These are phyloP conservation scores for Thaleichthys pacificus DNA, from an alignment of 2,797 vertebrate genomes.

Conservation along the genomic window DNA sequence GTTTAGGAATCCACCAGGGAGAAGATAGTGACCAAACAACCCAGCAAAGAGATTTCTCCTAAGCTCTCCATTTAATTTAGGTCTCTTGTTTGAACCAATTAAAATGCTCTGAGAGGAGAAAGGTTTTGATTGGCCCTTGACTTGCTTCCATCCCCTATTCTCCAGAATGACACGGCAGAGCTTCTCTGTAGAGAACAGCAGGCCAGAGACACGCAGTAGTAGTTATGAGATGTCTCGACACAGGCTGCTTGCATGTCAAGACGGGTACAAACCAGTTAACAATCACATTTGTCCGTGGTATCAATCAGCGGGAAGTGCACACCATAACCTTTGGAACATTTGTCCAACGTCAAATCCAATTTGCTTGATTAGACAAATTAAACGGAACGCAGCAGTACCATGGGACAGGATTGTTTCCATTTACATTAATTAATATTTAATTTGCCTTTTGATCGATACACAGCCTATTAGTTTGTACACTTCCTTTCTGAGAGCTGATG, in stretches of 20 bases:
- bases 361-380: constrained; percentile 53
- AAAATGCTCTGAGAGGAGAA: constrained; percentile 15
- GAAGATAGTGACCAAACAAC: constrained; percentile 14
- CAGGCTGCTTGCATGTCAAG: constrained; percentile 17
- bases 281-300: constrained; percentile 20
- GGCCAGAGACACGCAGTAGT: not conserved
- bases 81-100: constrained; percentile 52
- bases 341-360: constrained; percentile 45
- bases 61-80: constrained; percentile 38
- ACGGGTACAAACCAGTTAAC: constrained; percentile 18
- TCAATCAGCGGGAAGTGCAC: constrained; percentile 38
- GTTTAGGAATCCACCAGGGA: constrained; percentile 42
- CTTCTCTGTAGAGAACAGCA: not conserved
- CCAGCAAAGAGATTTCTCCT: constrained; percentile 3
- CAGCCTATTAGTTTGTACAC: constrained; percentile 51
- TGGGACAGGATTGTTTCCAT: constrained; percentile 48
- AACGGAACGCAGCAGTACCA: constrained; percentile 43
- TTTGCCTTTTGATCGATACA: constrained; percentile 63
- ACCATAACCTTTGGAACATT: constrained; percentile 50
- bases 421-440: constrained; percentile 68
- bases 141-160: constrained; percentile 21
- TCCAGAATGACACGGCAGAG: not conserved
- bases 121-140: constrained; percentile 37
- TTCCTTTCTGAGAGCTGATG: constrained; percentile 38
- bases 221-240: not conserved